Evolutionary conservation across 64 coral and sea anemone species (phyloP).

Genomic region (Cladopsammia gracilis): DNA sequence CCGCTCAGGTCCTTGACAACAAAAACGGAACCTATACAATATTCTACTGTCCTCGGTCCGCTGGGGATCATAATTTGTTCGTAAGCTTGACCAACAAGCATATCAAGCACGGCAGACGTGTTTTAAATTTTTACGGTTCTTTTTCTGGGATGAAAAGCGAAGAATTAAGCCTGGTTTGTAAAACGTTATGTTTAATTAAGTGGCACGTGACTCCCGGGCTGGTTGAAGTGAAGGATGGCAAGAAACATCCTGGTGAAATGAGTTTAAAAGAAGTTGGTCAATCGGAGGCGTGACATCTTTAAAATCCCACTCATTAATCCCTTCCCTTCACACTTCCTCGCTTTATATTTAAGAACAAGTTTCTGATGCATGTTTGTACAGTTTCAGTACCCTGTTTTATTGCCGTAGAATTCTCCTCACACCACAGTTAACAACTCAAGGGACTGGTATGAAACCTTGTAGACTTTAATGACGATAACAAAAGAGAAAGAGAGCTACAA

Average conservation of each 20-base stretch:
- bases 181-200: conserved; percentile 86
- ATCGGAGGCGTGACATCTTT: conserved; percentile 5
- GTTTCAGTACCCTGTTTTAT: too few species aligned
- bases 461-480: too few species aligned
- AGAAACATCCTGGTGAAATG: conserved; percentile 71
- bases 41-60: conserved; percentile 95
- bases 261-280: conserved; percentile 68
- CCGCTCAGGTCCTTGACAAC: conserved; percentile 90
- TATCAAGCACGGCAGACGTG: conserved; percentile 79
- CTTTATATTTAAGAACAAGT: not conserved
- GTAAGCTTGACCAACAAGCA: conserved; percentile 85
- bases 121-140: conserved; percentile 94
- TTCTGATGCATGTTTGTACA: too few species aligned
- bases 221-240: conserved; percentile 83
- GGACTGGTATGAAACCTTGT: too few species aligned
- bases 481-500: too few species aligned
- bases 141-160: conserved; percentile 87
- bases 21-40: conserved; percentile 96
- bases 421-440: too few species aligned
- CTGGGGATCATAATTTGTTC: conserved; percentile 93
- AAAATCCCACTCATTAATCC: not conserved
- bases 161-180: conserved; percentile 86
- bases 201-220: conserved; percentile 98
- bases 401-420: too few species aligned
- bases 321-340: not conserved